A percentile compares a stretch with the other conserved stretches of the same genome.
phyloP scores from a whole-genome alignment of 2,797 vertebrate species.

The Platyrinchus mystaceus region DNA sequence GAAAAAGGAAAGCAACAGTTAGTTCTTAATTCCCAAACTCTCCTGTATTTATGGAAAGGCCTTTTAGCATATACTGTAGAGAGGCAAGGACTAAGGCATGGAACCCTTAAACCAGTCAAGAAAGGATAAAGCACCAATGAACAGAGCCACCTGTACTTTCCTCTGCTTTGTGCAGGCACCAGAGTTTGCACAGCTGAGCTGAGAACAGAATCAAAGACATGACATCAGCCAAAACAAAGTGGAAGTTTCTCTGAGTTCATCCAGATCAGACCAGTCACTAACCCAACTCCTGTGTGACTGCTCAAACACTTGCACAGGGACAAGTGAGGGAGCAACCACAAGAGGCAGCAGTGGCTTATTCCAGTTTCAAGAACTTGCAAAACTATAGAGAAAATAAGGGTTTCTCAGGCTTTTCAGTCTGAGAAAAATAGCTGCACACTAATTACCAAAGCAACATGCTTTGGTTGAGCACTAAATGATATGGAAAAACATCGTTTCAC shows the following conservation, averaged over 20 bases:
- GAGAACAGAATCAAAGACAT: not conserved
- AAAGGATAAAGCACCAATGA: not conserved
- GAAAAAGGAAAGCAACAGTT: not conserved
- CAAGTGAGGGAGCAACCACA: not conserved
- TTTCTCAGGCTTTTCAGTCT: not conserved
- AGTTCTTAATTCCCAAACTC: not conserved
- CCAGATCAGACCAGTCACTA: not conserved
- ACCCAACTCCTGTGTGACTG: not conserved
- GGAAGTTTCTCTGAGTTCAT: not conserved
- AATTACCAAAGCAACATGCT: not conserved
- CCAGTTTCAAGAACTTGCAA: not conserved
- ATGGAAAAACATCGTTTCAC: not conserved
- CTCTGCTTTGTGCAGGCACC: not conserved
- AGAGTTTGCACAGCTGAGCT: not conserved
- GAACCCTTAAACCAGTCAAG: not conserved
- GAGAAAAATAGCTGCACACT: not conserved
- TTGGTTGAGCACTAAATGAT: not conserved
- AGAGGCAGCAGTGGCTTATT: not conserved
- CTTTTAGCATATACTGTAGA: not conserved
- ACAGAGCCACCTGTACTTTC: not conserved
- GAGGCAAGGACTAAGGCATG: not conserved
- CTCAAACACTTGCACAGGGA: not conserved
- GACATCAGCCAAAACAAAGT: not conserved
- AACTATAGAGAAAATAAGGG: not conserved
- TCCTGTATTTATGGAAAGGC: not conserved